Conservation (phyloP, 30 jellyfish, hydroid and myxozoan species). For the Nemopilema nomurai region DNA sequence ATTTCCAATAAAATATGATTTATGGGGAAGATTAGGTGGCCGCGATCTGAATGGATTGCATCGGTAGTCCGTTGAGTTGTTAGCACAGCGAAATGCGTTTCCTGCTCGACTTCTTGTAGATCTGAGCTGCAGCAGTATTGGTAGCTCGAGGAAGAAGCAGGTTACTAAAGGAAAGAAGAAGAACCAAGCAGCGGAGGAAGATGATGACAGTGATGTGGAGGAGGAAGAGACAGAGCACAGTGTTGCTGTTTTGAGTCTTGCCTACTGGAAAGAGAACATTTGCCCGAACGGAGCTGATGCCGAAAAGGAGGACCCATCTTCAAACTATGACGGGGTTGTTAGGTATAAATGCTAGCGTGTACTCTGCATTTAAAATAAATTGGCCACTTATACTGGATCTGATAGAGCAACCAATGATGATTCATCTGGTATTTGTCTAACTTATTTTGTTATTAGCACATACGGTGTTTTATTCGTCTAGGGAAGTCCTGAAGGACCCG, state of each 20-base stretch:
- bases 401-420: too few species aligned
- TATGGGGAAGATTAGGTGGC: too few species aligned
- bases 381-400: too few species aligned
- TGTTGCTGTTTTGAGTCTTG: conserved; percentile 14
- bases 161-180: conserved; percentile 10
- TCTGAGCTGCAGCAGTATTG: not conserved
- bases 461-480: conserved; percentile 8
- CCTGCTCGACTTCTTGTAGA: not conserved
- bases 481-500: conserved; percentile 77
- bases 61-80: too few species aligned
- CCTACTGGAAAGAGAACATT: conserved; percentile 47
- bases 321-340: conserved; percentile 34
- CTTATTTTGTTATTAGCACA: not conserved
- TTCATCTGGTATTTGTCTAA: too few species aligned
- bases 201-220: not conserved
- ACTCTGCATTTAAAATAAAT: not conserved
- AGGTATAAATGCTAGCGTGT: conserved; percentile 13
- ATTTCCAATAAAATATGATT: too few species aligned
- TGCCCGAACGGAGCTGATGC: not conserved
- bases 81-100: too few species aligned
- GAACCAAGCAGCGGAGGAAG: not conserved
- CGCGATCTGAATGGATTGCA: too few species aligned
- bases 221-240: conserved; percentile 53
- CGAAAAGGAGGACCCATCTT: conserved; percentile 2
- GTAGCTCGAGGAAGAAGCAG: not conserved